Percentiles rank a stretch among this genome's conserved stretches.
phyloP scores from a whole-genome alignment of 2,797 vertebrate species.

The Mus caroli region DNA sequence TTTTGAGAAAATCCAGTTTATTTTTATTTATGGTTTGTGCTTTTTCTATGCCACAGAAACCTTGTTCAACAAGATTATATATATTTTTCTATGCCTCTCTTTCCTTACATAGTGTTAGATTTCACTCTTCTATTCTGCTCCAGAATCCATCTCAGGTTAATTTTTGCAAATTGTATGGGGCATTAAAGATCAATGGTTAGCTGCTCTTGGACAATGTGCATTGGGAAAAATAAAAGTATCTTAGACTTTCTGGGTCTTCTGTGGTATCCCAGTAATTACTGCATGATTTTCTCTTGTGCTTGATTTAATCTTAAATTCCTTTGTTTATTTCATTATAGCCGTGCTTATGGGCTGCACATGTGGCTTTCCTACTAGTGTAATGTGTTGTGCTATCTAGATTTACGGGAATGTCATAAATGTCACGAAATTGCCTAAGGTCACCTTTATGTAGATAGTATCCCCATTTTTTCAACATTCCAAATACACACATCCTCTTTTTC shows the following conservation, averaged over 20 bases:
- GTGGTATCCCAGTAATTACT: neutral
- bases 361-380: neutral
- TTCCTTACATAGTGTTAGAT: neutral
- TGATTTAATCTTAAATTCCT: neutral
- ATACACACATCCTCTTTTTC: neutral
- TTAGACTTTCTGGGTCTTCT: neutral
- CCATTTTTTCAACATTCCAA: neutral
- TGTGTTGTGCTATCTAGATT: neutral
- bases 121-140: neutral
- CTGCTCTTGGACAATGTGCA: neutral
- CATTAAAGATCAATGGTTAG: neutral
- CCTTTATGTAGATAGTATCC: neutral
- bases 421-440: neutral
- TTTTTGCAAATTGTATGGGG: neutral
- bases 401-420: neutral
- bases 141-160: neutral
- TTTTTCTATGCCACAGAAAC: neutral
- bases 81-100: neutral
- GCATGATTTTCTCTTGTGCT: neutral
- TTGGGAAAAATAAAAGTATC: neutral
- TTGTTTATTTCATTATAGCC: neutral
- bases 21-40: neutral
- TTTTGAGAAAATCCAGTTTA: conserved; percentile 8
- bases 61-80: neutral
- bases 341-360: neutral